phyloP scores from a whole-genome alignment of 2,113 vertebrate genomes.

The Phaetusa simplex region DNA sequence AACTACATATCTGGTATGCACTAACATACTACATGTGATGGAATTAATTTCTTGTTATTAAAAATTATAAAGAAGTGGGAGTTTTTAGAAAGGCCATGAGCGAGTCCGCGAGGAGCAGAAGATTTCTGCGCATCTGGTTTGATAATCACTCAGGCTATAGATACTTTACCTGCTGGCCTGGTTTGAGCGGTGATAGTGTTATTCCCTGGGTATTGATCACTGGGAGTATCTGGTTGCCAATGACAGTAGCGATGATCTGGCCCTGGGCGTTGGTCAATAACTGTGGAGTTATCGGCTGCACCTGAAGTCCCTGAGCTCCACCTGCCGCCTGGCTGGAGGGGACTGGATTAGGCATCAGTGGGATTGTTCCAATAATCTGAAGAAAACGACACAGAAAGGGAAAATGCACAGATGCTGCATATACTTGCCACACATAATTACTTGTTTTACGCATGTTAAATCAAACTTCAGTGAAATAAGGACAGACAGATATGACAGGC shows the following conservation, averaged over 20 bases:
- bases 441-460: not conserved
- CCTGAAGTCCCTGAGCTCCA: slow-evolving; percentile 92
- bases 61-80: not conserved
- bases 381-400: slow-evolving; percentile 62
- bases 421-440: not conserved
- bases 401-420: not conserved
- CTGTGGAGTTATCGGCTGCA: slow-evolving; percentile 97
- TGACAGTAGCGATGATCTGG: slow-evolving; percentile 98
- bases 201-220: slow-evolving; percentile 99
- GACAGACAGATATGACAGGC: not conserved
- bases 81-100: not conserved
- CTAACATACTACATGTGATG: not conserved
- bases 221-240: slow-evolving; percentile 98
- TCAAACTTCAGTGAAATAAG: not conserved
- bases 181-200: slow-evolving; percentile 96
- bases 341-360: slow-evolving; percentile 95
- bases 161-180: slow-evolving; percentile 91
- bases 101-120: fast-evolving
- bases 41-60: not conserved
- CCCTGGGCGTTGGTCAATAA: slow-evolving; percentile 98
- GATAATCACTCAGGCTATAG: not conserved
- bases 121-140: not conserved
- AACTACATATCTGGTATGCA: not conserved
- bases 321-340: slow-evolving; percentile 88
- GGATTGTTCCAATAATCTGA: slow-evolving; percentile 98